These are phyloP conservation scores for Cryptotis parvus DNA, from an alignment of 2,113 vertebrate species.

Conservation along the genomic window DNA sequence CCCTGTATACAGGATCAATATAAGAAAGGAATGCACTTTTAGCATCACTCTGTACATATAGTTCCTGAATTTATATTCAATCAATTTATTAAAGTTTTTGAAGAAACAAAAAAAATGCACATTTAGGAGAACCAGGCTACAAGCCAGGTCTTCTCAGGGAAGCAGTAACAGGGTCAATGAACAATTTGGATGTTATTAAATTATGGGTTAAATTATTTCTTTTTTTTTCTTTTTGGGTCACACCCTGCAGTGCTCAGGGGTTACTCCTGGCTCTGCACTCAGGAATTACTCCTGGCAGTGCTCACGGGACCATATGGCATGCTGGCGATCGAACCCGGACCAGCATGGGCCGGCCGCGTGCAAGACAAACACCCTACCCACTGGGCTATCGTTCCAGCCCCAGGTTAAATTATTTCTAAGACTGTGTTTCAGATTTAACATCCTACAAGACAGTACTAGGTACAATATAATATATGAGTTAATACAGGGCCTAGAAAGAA, in stretches of 20 bases:
- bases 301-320: too few relatives aligned
- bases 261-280: too few relatives aligned
- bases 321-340: too few relatives aligned
- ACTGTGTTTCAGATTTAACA: not conserved
- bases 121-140: not conserved
- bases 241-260: too few relatives aligned
- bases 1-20: conserved; percentile 87
- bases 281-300: too few relatives aligned
- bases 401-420: not conserved
- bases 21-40: conserved; percentile 1
- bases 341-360: too few relatives aligned
- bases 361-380: too few relatives aligned
- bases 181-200: not conserved
- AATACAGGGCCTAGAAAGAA: not conserved
- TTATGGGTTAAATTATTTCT: not conserved
- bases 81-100: not conserved
- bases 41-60: not conserved
- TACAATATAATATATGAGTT: not conserved
- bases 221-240: too few relatives aligned
- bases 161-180: not conserved
- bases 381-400: too few relatives aligned
- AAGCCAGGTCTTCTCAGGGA: not conserved
- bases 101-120: not conserved
- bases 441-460: not conserved
- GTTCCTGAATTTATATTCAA: not conserved